These are phyloP conservation scores for Lepidochrysops patricia DNA, from an alignment of 2,888 invertebrate genomes.

Conservation along the genomic window DNA sequence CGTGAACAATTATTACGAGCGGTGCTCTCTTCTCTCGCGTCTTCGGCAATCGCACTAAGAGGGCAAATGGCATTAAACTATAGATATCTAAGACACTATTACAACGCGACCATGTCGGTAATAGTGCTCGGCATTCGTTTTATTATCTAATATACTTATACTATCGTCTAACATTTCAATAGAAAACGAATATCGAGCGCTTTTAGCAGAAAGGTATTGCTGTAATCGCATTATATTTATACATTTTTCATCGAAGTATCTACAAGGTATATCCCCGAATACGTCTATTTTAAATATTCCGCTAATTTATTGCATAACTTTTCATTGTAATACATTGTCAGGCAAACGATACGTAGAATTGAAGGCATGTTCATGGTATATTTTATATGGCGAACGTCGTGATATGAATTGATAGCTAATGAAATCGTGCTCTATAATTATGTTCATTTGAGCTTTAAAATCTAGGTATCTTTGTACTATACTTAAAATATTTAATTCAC, in stretches of 20 bases:
- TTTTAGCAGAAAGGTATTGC: too few species aligned
- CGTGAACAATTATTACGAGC: too few species aligned
- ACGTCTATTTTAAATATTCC: neutral
- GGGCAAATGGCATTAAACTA: neutral
- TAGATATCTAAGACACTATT: neutral
- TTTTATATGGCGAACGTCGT: conserved; percentile 6
- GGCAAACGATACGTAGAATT: conserved; percentile 43
- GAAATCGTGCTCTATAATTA: conserved; percentile 11
- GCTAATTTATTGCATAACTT: neutral
- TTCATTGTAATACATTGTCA: conserved; percentile 19
- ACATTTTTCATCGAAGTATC: neutral
- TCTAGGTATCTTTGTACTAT: conserved; percentile 36
- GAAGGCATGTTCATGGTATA: conserved; percentile 63
- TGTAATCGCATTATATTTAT: neutral
- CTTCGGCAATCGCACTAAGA: neutral
- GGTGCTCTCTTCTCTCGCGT: neutral
- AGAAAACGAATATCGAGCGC: too few species aligned
- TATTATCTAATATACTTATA: too few species aligned
- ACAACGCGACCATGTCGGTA: too few species aligned
- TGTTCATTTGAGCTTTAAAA: conserved; percentile 58
- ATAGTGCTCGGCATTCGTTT: too few species aligned
- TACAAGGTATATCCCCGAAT: neutral
- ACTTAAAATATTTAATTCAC: conserved; percentile 31
- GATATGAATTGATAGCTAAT: conserved; percentile 8
- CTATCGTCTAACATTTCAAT: too few species aligned